Base-by-base conservation (phyloP, 1,140 invertebrate species). In the Ostrea edulis region DNA sequence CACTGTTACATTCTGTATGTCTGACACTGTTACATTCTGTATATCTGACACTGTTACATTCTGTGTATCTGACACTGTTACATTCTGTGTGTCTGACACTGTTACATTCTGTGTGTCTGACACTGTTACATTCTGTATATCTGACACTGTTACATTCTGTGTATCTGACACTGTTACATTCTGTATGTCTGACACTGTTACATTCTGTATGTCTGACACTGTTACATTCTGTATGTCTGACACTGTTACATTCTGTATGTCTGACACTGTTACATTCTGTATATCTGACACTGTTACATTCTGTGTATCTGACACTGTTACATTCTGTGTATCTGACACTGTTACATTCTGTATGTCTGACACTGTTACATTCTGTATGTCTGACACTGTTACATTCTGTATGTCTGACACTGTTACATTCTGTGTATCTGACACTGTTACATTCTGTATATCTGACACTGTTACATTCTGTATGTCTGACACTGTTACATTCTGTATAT, bases 201-300 rank as follows among this genome's bases (percentile, higher is more conserved):
- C 14, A 85, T 20, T 20, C 86, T 20, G 82, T 65, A 83, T 91
- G 90, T 65, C 35, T 44, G 35, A 44, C 62, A 85, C 58, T 65
- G 29, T 20, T 65, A 3, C 14, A 85, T 20, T 20, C 86, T 20
- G 82, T 65, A 83, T 91, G 90, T 65, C 35, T 44, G 35, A 44
- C 62, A 85, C 58, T 65, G 29, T 20, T 65, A 3, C 14, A 85
- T 20, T 20, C 86, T 20, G 82, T 65, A 83, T 91, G 90, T 65
- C 35, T 44, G 35, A 44, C 62, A 85, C 58, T 65, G 29, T 20
- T 65, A 3, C 14, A 85, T 20, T 20, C 86, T 20, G 82, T 65
- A 83, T 91, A 90, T 65, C 35, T 44, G 35, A 44, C 62, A 85
- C 58, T 65, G 29, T 20, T 65, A 3, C 14, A 85, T 20, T 20